Conservation (phyloP, 2,113 vertebrate species). For the Clarias gariepinus region DNA sequence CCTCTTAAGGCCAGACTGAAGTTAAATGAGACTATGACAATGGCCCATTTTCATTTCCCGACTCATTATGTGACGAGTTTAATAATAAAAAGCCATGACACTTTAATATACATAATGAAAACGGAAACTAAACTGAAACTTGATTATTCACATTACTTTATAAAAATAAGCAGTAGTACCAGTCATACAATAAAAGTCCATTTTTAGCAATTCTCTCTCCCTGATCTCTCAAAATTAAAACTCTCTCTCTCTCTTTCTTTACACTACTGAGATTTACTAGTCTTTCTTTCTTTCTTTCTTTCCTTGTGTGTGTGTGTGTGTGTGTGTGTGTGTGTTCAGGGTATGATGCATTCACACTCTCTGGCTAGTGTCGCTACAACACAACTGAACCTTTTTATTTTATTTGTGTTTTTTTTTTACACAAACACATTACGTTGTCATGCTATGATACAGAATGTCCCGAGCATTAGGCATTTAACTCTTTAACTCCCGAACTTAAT, state of each 20-base stretch:
- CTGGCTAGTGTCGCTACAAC: no score
- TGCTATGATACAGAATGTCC: not conserved
- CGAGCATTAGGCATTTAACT: not conserved
- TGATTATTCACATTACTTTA: conserved; percentile 1
- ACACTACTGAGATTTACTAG: not conserved
- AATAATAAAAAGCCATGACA: not conserved
- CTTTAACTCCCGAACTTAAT: not conserved
- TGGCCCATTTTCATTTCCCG: not conserved
- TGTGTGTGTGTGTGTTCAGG: not conserved
- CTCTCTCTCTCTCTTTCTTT: not conserved
- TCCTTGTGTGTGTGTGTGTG: not conserved
- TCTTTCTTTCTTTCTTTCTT: not conserved
- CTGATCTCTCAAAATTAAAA: no score
- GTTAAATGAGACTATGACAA: not conserved
- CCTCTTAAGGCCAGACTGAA: not conserved
- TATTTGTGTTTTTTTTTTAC: not conserved
- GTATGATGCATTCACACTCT: not conserved
- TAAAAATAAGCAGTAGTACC: not conserved
- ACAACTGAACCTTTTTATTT: not conserved
- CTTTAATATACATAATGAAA: not conserved
- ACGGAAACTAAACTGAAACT: not conserved
- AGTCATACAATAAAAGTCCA: not conserved
- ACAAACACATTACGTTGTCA: not conserved
- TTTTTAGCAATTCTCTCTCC: not conserved
- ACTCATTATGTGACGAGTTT: not conserved